Percentiles rank a stretch among this genome's conserved stretches.
These are phyloP conservation scores for Rhopalosiphum padi DNA, from an alignment of 1,140 invertebrate genomes.

Conservation along the genomic window DNA sequence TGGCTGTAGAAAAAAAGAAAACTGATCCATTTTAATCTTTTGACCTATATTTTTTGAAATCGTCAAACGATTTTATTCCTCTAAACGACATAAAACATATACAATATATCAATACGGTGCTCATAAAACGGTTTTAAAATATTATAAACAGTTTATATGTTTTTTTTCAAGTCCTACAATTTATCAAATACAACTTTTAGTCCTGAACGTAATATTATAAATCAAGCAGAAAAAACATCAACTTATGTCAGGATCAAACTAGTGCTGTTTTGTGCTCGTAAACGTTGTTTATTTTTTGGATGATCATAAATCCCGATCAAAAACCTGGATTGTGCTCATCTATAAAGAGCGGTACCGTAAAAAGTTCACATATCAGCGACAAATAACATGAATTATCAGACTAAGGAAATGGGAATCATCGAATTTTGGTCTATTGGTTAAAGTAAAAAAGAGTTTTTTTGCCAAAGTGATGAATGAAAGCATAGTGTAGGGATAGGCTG, in stretches of 20 bases:
- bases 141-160: not conserved
- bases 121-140: not conserved
- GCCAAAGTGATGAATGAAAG: slow-evolving; percentile 35
- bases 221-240: not conserved
- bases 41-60: not conserved
- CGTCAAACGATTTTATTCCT: not conserved
- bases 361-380: slow-evolving; percentile 35
- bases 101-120: not conserved
- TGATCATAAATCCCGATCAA: slow-evolving; percentile 32
- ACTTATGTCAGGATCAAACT: not conserved
- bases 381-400: slow-evolving; percentile 8
- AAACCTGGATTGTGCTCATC: slow-evolving; percentile 5
- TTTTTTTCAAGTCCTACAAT: not conserved
- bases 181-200: slow-evolving; percentile 5
- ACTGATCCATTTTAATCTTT: not conserved
- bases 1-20: not conserved
- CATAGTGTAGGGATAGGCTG: not conserved
- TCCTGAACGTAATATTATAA: slow-evolving; percentile 8
- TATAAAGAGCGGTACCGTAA: not conserved
- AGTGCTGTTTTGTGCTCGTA: not conserved
- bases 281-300: slow-evolving; percentile 25
- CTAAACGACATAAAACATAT: not conserved
- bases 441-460: slow-evolving; percentile 19
- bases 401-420: not conserved
- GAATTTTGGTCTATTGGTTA: not conserved